Percentiles rank a stretch among this genome's conserved stretches.
phyloP scores from a whole-genome alignment of 2,888 invertebrate genomes.

The Eugnorisma glareosa region DNA sequence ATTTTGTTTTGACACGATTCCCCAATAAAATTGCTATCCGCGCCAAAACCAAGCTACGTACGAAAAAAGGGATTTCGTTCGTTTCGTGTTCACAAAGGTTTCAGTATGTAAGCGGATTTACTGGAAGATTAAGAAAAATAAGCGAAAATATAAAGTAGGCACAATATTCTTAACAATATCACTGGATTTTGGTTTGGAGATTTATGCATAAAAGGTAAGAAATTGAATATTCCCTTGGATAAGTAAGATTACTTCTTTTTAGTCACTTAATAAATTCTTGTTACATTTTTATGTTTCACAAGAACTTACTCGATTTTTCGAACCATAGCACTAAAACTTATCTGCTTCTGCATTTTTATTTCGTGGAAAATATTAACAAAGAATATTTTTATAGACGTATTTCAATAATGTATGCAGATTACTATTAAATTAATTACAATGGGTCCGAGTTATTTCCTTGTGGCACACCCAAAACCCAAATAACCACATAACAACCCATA shows the following conservation, averaged over 20 bases:
- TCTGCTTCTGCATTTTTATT: not conserved
- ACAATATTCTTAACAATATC: conserved; percentile 68
- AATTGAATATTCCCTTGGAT: conserved; percentile 70
- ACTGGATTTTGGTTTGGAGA: conserved; percentile 63
- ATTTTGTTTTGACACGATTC: conserved; percentile 72
- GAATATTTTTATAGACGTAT: not conserved
- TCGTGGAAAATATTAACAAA: not conserved
- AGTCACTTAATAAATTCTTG: conserved; percentile 36
- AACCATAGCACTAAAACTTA: not conserved
- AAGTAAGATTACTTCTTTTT: conserved; percentile 69
- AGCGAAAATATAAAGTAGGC: conserved; percentile 74
- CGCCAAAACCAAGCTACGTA: conserved; percentile 56
- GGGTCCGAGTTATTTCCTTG: conserved; percentile 33
- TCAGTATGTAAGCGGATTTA: conserved; percentile 80
- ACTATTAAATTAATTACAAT: conserved; percentile 19
- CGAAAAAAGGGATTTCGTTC: conserved; percentile 75
- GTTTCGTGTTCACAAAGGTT: conserved; percentile 78
- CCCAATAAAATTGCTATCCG: conserved; percentile 68
- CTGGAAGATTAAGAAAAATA: conserved; percentile 79
- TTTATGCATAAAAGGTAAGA: conserved; percentile 57
- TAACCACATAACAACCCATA: conserved; percentile 14
- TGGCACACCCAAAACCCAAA: conserved; percentile 14
- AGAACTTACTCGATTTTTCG: conserved; percentile 9
- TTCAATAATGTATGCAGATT: conserved; percentile 9
- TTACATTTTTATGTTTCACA: conserved; percentile 19